phyloP scores from a whole-genome alignment of 2,888 invertebrate species.

The Eupithecia centaureata region DNA sequence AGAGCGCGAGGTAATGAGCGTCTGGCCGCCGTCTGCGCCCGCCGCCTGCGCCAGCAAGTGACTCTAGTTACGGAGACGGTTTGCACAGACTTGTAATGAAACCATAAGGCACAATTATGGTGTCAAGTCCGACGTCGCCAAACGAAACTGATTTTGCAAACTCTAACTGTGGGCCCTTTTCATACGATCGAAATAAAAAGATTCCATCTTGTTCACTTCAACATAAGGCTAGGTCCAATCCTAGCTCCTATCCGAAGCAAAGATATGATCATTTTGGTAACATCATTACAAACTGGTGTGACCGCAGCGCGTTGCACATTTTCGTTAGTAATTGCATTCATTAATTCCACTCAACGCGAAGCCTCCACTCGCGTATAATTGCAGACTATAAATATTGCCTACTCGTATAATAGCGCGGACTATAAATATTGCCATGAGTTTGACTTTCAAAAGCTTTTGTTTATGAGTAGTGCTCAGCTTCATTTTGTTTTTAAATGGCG shows the following conservation, averaged over 20 bases:
- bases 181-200: too few species aligned
- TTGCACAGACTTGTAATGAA: neutral
- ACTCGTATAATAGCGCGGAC: neutral
- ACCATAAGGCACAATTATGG: neutral
- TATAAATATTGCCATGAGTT: slow-evolving; percentile 1
- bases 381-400: slow-evolving; percentile 8
- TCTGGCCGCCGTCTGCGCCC: neutral
- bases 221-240: too few species aligned
- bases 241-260: too few species aligned
- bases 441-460: slow-evolving; percentile 2
- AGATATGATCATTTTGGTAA: too few species aligned
- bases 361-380: slow-evolving; percentile 3
- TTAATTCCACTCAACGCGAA: slow-evolving; percentile 12
- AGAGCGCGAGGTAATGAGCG: neutral
- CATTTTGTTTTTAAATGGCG: neutral
- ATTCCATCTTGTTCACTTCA: too few species aligned
- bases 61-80: neutral
- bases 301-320: slow-evolving; percentile 13
- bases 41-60: neutral
- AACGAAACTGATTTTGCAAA: too few species aligned
- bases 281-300: too few species aligned
- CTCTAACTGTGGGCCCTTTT: too few species aligned
- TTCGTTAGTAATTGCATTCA: slow-evolving; percentile 24
- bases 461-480: neutral
- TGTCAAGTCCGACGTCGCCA: too few species aligned